Evolutionary conservation across 1,140 invertebrate genomes (phyloP).

Genomic region (Geopemphigus sp.): DNA sequence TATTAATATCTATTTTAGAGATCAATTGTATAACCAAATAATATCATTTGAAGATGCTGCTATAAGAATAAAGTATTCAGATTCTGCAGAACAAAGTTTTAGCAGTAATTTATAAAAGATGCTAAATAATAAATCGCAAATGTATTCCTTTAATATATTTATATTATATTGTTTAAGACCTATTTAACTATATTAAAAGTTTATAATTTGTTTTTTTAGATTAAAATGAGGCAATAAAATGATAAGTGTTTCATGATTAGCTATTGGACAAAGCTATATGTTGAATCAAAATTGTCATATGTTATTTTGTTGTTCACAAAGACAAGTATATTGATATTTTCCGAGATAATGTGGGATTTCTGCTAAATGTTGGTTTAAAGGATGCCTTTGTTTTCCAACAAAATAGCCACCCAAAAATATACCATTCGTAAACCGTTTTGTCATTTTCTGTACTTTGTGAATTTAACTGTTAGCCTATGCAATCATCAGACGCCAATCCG

Average conservation of each 20-base stretch:
- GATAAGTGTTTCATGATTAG: slow-evolving; percentile 56
- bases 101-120: neutral
- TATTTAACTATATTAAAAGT: neutral
- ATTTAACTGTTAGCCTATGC: too few relatives aligned
- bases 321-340: too few relatives aligned
- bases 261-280: slow-evolving; percentile 57
- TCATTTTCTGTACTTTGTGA: too few relatives aligned
- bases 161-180: slow-evolving; percentile 24
- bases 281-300: too few relatives aligned
- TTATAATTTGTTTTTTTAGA: slow-evolving; percentile 51
- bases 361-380: too few relatives aligned
- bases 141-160: too few relatives aligned
- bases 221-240: slow-evolving; percentile 54
- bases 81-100: slow-evolving; percentile 26
- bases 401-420: too few relatives aligned
- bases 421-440: too few relatives aligned
- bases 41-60: slow-evolving; percentile 55
- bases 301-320: too few relatives aligned
- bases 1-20: slow-evolving; percentile 72
- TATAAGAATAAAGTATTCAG: neutral
- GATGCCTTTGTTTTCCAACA: too few relatives aligned
- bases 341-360: too few relatives aligned
- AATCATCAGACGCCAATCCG: too few relatives aligned
- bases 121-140: slow-evolving; percentile 36
- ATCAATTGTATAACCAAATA: slow-evolving; percentile 77